A percentile compares a stretch with the other conserved stretches of the same genome.
Evolutionary conservation across 2,113 vertebrate genomes (phyloP).

Genomic region (Caranx melampygus): DNA sequence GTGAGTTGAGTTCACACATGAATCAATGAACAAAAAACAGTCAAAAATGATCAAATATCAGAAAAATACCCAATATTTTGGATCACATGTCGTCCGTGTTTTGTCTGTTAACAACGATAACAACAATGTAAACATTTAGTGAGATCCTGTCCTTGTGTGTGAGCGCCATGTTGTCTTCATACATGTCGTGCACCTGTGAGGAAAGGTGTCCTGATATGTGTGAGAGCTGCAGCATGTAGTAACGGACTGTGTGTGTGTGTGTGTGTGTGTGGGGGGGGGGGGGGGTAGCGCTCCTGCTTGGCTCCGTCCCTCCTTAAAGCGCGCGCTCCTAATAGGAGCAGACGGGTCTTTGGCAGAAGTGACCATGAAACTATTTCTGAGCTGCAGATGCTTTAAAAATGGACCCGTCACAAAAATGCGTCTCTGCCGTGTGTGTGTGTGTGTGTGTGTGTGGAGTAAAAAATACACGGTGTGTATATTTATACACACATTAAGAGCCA

Average conservation of each 20-base stretch:
- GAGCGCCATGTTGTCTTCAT: neutral
- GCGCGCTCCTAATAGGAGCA: conserved; percentile 68
- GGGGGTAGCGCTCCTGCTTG: conserved; percentile 65
- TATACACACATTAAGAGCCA: neutral
- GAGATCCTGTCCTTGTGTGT: no score
- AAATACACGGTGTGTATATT: conserved; percentile 23
- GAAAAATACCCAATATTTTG: no score
- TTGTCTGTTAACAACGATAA: no score
- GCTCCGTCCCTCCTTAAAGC: conserved; percentile 54
- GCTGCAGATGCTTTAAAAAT: conserved; percentile 69
- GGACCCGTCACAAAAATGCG: conserved; percentile 61
- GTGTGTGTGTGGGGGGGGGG: no score
- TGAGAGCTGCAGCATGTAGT: neutral
- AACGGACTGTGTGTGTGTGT: conserved; percentile 15
- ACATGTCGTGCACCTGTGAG: neutral
- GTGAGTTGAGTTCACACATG: no score
- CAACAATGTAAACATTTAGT: no score
- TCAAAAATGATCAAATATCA: no score
- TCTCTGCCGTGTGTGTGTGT: conserved; percentile 6
- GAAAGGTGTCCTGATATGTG: neutral
- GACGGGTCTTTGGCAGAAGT: conserved; percentile 74
- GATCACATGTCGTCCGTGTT: no score
- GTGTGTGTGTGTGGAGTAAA: conserved; percentile 23
- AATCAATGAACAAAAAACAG: no score
- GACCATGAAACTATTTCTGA: conserved; percentile 53